These are phyloP conservation scores for Volucella inflata DNA, from an alignment of 2,888 invertebrate genomes.

Conservation along the genomic window DNA sequence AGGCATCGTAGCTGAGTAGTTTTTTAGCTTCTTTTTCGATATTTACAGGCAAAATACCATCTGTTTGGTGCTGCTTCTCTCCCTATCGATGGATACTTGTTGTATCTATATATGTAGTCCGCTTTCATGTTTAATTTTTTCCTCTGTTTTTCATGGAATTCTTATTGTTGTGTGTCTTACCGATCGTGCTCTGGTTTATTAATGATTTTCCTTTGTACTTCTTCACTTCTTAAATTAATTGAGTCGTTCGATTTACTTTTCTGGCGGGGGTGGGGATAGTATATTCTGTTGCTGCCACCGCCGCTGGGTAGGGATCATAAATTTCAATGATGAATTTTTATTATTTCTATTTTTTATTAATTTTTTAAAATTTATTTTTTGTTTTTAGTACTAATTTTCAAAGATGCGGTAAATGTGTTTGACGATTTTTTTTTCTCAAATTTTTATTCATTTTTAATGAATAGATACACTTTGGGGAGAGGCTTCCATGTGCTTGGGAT, in stretches of 20 bases:
- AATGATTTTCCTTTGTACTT: conserved; percentile 27
- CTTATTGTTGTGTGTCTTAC: not conserved
- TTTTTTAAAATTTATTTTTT: conserved; percentile 43
- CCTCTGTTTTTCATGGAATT: conserved; percentile 8
- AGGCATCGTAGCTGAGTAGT: too few relatives aligned
- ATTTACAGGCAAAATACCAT: conserved; percentile 25
- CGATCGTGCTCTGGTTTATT: conserved; percentile 56
- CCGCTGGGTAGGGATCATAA: conserved; percentile 21
- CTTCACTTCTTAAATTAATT: conserved; percentile 39
- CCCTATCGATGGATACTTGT: not conserved
- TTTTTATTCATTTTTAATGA: not conserved
- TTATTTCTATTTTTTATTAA: conserved; percentile 1
- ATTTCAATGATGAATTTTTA: conserved; percentile 47
- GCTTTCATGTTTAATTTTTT: conserved; percentile 3
- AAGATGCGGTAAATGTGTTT: conserved; percentile 4
- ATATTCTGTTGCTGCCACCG: not conserved
- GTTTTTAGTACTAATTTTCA: conserved; percentile 35
- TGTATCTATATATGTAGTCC: not conserved
- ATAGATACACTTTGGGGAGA: too few relatives aligned
- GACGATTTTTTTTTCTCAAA: not conserved
- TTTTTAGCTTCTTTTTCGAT: not conserved
- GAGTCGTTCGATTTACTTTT: conserved; percentile 57
- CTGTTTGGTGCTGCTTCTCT: not conserved
- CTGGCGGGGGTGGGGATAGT: not conserved
- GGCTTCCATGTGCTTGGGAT: not conserved